These are phyloP conservation scores for Morphnarchus princeps DNA, from an alignment of 2,113 vertebrate species.

Conservation along the genomic window DNA sequence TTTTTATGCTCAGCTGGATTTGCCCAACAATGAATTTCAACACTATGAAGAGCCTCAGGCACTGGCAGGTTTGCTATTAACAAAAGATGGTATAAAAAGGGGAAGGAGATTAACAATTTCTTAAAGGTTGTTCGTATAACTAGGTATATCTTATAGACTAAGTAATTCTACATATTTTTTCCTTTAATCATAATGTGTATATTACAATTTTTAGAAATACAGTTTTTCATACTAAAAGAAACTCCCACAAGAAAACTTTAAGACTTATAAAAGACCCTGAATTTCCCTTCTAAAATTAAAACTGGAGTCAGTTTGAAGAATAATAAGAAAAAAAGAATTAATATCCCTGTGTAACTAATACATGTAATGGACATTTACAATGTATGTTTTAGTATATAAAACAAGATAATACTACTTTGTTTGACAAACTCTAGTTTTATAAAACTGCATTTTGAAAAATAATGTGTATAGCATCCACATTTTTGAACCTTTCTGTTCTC, in stretches of 20 bases:
- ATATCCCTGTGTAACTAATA: neutral
- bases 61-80: neutral
- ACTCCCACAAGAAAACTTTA: fast-evolving
- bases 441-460: neutral
- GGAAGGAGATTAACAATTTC: neutral
- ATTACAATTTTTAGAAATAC: neutral
- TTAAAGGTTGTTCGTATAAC: neutral
- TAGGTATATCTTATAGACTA: neutral
- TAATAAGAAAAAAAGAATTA: fast-evolving
- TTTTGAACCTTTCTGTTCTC: neutral
- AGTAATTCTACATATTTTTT: neutral
- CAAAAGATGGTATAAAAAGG: neutral
- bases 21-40: neutral
- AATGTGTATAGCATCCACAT: neutral
- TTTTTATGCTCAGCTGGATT: neutral
- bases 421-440: neutral
- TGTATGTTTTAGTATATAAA: neutral
- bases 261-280: neutral
- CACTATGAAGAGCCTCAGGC: neutral
- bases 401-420: neutral
- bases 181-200: neutral
- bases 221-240: neutral
- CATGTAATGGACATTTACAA: neutral
- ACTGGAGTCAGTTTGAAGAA: neutral
- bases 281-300: neutral